Evolutionary conservation across 2,888 invertebrate species (phyloP).

Genomic region (Willowsia nigromaculata): DNA sequence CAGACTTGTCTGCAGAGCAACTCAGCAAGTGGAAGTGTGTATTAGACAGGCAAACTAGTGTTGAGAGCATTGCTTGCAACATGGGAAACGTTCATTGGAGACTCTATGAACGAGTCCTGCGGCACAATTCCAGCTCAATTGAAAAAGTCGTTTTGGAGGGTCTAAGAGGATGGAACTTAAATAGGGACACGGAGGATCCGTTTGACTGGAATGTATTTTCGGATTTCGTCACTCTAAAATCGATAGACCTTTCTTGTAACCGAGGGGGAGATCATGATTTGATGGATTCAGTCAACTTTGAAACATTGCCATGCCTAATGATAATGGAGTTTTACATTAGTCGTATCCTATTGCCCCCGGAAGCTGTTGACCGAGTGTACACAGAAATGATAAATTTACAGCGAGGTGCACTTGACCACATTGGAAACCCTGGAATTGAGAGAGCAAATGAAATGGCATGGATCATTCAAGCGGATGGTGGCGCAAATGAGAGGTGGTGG

Average conservation of each 20-base stretch:
- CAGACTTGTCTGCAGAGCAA: slow-evolving; percentile 48
- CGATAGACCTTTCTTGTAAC: slow-evolving; percentile 43
- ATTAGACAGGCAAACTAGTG: slow-evolving; percentile 54
- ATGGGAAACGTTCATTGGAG: slow-evolving; percentile 63
- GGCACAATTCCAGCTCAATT: slow-evolving; percentile 22
- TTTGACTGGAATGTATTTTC: slow-evolving; percentile 66
- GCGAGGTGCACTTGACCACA: slow-evolving; percentile 61
- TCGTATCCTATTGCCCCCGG: slow-evolving; percentile 54
- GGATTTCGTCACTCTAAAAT: slow-evolving; percentile 13
- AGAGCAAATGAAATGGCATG: slow-evolving; percentile 64
- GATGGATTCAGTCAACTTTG: slow-evolving; percentile 55
- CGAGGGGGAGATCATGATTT: slow-evolving; percentile 52
- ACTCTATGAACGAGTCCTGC: slow-evolving; percentile 46
- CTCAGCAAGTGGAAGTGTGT: slow-evolving; percentile 60
- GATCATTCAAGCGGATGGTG: slow-evolving; percentile 39
- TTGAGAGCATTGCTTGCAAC: slow-evolving; percentile 17
- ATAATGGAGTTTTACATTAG: slow-evolving; percentile 65
- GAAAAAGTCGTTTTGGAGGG: slow-evolving; percentile 57
- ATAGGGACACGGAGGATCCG: slow-evolving; percentile 22
- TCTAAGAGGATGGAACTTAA: slow-evolving; percentile 39
- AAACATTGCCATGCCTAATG: slow-evolving; percentile 42
- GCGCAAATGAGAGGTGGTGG: slow-evolving; percentile 40
- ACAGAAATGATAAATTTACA: slow-evolving; percentile 61
- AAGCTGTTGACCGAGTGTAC: slow-evolving; percentile 63
- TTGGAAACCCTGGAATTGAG: slow-evolving; percentile 55